Evolutionary conservation across 2,888 invertebrate genomes (phyloP), one percentile per base, ranked within the genome.

Genomic region (Trilocha varians): DNA sequence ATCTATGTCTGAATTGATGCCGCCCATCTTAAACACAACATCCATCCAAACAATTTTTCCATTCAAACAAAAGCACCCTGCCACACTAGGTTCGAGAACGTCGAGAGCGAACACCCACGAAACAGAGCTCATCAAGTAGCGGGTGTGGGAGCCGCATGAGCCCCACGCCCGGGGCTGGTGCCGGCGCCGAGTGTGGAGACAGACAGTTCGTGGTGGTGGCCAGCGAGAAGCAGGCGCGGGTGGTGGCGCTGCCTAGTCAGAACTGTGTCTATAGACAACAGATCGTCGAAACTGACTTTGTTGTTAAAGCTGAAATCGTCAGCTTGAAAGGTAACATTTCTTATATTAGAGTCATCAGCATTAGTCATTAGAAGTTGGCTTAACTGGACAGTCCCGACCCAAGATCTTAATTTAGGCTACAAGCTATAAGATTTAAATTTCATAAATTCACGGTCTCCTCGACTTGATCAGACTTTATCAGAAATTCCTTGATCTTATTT

Each of bases 171-270:
- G 78, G 85, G 70, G 61, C 78, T 69, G n/a, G n/a, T n/a, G n/a
- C n/a, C n/a, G n/a, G n/a, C n/a, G 64, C 67, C 64, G 55, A 42
- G 38, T 36, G 39, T 43, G 90, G 61, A 8, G 97, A 97, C 84
- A 88, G 95, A 52, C 98, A 98, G 89, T 97, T 95, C 83, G 94
- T 95, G 52, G 95, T 97, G 41, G 91, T 98, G 57, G 93, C 94
- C 50, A 97, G 97, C 45, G 98, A 98, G 87, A 97, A 97, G 84
- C 96, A 98, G 87, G 96, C 95, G 48, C 90, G 96, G 62, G 95
- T 98, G 50, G 93, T 98, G 52, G 96, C 96, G 53, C 89, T 98
- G 70, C 98, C 98, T 52, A 96, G 97, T 59, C 98, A 98, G 84
- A 95, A 94, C 74, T 97, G 96, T 87, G 92, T 96, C 59, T 97